Evolutionary conservation across 2,888 invertebrate species (phyloP).

Genomic region (Pardosa pseudoannulata): DNA sequence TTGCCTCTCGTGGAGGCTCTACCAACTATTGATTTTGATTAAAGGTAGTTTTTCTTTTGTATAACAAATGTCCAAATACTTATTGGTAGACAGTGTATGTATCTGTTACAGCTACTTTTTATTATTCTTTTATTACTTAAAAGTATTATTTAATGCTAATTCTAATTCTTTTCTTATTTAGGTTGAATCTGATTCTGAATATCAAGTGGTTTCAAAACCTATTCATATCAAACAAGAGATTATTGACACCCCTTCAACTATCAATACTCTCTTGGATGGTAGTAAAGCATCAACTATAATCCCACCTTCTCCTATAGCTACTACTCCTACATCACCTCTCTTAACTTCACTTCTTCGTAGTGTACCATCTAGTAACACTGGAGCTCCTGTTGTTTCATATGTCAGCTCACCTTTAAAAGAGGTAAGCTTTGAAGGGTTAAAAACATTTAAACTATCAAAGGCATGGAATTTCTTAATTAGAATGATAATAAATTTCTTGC

Average conservation of each 20-base stretch:
- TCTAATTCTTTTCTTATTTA: background rate
- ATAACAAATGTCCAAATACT: too few relatives aligned
- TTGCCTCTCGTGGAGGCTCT: too few relatives aligned
- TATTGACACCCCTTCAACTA: constrained; percentile 11
- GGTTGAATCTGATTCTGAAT: constrained; percentile 26
- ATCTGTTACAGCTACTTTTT: too few relatives aligned
- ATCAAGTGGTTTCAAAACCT: constrained; percentile 9
- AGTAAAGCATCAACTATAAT: constrained; percentile 1
- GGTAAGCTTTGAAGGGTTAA: constrained; percentile 31
- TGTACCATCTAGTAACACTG: constrained; percentile 79
- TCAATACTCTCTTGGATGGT: constrained; percentile 46
- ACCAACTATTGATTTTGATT: too few relatives aligned
- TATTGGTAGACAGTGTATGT: too few relatives aligned
- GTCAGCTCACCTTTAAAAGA: constrained; percentile 52
- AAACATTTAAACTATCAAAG: too few relatives aligned
- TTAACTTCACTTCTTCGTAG: constrained; percentile 89
- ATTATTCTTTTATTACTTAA: too few relatives aligned
- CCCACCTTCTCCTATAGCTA: constrained; percentile 19
- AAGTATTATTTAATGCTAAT: too few relatives aligned
- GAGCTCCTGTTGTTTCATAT: constrained; percentile 21
- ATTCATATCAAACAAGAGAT: constrained; percentile 33
- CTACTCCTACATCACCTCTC: constrained; percentile 81
- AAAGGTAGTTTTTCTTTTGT: too few relatives aligned
- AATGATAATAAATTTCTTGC: background rate
- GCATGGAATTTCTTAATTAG: too few relatives aligned